phyloP scores from a whole-genome alignment of 2,888 invertebrate genomes.

The Pharmacophagus antenor region DNA sequence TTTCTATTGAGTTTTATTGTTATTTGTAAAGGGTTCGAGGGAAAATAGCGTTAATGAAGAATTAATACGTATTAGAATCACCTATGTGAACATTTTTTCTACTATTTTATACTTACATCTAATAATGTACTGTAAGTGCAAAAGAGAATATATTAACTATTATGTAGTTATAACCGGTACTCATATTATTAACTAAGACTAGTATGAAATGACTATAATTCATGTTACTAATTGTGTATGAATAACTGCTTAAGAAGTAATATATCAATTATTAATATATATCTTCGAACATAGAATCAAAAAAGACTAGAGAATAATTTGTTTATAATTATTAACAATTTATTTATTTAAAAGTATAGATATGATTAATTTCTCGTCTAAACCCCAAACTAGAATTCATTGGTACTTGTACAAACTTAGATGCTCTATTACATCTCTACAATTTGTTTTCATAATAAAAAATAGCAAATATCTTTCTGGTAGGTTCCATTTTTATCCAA shows the following conservation, averaged over 20 bases:
- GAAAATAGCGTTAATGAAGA: neutral
- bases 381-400: too few relatives aligned
- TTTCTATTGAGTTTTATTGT: neutral
- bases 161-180: neutral
- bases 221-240: neutral
- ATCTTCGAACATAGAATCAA: neutral
- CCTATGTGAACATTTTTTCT: neutral
- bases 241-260: neutral
- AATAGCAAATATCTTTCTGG: too few relatives aligned
- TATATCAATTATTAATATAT: neutral
- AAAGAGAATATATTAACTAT: neutral
- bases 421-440: too few relatives aligned
- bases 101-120: neutral
- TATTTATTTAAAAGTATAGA: too few relatives aligned
- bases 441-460: too few relatives aligned
- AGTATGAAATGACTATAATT: neutral
- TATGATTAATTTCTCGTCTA: too few relatives aligned
- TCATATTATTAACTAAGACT: neutral
- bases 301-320: too few relatives aligned
- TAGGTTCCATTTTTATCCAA: too few relatives aligned
- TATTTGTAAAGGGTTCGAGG: neutral
- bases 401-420: too few relatives aligned
- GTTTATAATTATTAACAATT: too few relatives aligned
- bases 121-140: neutral
- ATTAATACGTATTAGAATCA: neutral